Conservation (phyloP, 2,888 invertebrate species). For the Taphrorychus bicolor region DNA sequence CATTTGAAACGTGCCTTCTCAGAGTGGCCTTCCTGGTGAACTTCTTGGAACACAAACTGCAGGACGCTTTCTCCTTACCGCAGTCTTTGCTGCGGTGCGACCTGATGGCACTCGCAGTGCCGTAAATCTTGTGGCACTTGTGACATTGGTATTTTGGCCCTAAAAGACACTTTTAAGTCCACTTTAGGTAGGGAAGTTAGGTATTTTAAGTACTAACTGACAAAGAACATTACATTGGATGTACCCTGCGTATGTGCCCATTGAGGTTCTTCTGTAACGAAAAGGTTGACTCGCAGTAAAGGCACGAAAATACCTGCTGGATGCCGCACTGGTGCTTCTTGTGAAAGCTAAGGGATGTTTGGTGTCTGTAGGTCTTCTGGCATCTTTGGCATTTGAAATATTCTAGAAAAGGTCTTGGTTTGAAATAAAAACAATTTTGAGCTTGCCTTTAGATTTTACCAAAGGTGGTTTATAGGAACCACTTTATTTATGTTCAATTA, state of each 20-base stretch:
- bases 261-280: neutral
- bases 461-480: no score
- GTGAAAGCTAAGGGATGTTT: neutral
- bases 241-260: neutral
- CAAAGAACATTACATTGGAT: no score
- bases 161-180: no score
- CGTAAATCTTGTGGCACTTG: no score
- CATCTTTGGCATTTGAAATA: neutral
- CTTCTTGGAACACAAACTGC: slow-evolving; percentile 37
- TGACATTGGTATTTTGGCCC: no score
- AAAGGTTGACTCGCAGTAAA: neutral
- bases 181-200: no score
- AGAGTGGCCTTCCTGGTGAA: slow-evolving; percentile 37
- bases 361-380: neutral
- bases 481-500: no score
- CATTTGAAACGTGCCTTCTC: slow-evolving; percentile 32
- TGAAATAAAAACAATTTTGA: neutral
- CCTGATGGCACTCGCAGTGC: no score
- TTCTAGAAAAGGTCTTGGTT: neutral
- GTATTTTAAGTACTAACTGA: no score
- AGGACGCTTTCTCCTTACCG: no score
- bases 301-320: neutral
- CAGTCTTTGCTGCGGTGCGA: no score
- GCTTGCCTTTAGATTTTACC: no score
- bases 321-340: neutral